Conservation (phyloP, 1,140 invertebrate species). For the Pectinophora gossypiella region DNA sequence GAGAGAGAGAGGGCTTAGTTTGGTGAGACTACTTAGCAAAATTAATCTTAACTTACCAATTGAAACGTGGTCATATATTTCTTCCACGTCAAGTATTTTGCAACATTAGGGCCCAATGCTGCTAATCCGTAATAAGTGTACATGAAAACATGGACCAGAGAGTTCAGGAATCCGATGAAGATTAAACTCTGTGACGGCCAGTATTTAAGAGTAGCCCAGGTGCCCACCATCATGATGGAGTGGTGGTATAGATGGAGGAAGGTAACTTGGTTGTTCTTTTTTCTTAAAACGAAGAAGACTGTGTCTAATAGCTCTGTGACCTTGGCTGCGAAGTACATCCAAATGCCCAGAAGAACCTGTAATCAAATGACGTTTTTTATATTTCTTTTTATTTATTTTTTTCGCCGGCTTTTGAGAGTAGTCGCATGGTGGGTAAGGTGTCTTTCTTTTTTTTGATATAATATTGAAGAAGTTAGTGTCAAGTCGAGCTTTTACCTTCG, state of each 20-base stretch:
- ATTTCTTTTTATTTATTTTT: too few relatives aligned
- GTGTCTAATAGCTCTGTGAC: slow-evolving; percentile 81
- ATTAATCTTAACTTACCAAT: slow-evolving; percentile 83
- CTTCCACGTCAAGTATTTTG: slow-evolving; percentile 96
- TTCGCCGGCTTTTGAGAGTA: too few relatives aligned
- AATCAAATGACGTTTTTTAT: slow-evolving; percentile 11
- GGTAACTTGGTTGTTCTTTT: slow-evolving; percentile 94
- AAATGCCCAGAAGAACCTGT: slow-evolving; percentile 48
- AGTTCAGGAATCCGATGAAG: slow-evolving; percentile 95
- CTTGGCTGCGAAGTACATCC: slow-evolving; percentile 54
- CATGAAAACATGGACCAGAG: slow-evolving; percentile 95
- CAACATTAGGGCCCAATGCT: slow-evolving; percentile 91
- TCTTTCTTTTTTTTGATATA: too few relatives aligned
- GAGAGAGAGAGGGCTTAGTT: too few relatives aligned
- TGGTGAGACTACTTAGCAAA: too few relatives aligned
- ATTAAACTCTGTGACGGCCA: slow-evolving; percentile 78
- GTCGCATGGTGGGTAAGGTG: too few relatives aligned
- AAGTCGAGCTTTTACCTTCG: too few relatives aligned
- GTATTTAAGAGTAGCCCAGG: slow-evolving; percentile 86
- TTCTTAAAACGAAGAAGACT: slow-evolving; percentile 92
- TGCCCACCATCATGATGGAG: slow-evolving; percentile 93
- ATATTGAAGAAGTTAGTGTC: too few relatives aligned
- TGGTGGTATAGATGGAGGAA: slow-evolving; percentile 97
- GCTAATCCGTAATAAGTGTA: slow-evolving; percentile 94
- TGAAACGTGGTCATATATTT: slow-evolving; percentile 94